Conservation (phyloP, 2,888 invertebrate species). For the Drosophila diplacantha region DNA sequence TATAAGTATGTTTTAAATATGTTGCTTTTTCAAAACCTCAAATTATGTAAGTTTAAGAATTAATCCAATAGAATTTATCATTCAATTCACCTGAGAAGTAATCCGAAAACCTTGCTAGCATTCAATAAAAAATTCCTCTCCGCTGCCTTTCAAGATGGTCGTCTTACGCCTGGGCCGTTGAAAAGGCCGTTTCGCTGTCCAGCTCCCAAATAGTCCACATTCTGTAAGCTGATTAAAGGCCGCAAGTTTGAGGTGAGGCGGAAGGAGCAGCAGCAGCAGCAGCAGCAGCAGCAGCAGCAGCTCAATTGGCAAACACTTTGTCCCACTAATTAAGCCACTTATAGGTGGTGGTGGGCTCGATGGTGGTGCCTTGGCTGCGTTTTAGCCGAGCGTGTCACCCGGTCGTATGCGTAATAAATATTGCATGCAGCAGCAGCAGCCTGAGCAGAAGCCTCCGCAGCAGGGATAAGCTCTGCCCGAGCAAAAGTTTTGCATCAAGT, state of each 20-base stretch:
- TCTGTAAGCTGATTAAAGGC: constrained; percentile 58
- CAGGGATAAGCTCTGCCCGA: constrained; percentile 18
- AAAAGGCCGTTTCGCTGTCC: neutral
- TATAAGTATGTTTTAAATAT: too few relatives aligned
- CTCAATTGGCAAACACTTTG: constrained; percentile 63
- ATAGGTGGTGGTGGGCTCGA: constrained; percentile 30
- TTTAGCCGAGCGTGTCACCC: constrained; percentile 20
- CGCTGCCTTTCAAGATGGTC: neutral
- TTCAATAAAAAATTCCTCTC: neutral
- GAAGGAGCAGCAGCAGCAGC: constrained; percentile 25
- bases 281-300: constrained; percentile 30
- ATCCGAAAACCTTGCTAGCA: neutral
- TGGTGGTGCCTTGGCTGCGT: constrained; percentile 23
- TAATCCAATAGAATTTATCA: too few relatives aligned
- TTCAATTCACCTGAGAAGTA: too few relatives aligned
- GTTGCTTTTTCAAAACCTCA: too few relatives aligned
- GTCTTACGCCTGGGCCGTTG: neutral
- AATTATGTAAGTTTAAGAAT: too few relatives aligned
- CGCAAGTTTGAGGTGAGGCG: constrained; percentile 33
- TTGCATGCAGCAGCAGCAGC: constrained; percentile 32
- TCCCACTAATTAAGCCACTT: constrained; percentile 63
- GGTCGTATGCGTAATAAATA: constrained; percentile 60
- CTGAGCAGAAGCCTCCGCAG: constrained; percentile 5
- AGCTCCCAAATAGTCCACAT: neutral
- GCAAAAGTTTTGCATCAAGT: constrained; percentile 55